phyloP scores from a whole-genome alignment of 2,113 vertebrate genomes.

The Agelaius tricolor region DNA sequence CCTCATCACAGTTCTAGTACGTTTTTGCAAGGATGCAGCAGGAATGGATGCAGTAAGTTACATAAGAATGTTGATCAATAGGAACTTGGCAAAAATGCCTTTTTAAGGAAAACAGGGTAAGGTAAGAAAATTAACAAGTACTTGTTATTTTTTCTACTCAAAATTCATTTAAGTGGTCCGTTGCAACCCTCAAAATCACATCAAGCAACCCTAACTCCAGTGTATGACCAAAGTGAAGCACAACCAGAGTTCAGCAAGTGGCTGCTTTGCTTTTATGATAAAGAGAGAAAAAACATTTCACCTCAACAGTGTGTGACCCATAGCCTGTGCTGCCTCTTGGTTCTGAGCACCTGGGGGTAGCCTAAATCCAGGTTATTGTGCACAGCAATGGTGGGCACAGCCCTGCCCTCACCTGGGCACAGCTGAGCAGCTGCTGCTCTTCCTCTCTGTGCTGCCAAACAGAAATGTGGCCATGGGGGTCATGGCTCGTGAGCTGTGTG shows the following conservation, averaged over 20 bases:
- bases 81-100: neutral
- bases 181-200: neutral
- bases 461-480: neutral
- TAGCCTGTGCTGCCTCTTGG: neutral
- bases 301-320: accelerated
- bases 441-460: neutral
- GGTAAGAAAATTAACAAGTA: neutral
- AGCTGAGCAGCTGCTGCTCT: neutral
- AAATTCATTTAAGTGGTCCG: neutral
- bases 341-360: neutral
- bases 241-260: neutral
- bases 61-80: neutral
- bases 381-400: neutral
- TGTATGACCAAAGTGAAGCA: neutral
- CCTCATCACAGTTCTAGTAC: neutral
- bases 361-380: neutral
- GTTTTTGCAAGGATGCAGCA: neutral
- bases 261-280: neutral
- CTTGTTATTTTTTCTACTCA: neutral
- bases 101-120: neutral
- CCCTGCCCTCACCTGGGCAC: neutral
- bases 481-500: neutral
- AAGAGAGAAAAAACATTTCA: neutral
- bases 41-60: neutral
- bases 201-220: neutral